A percentile compares a stretch with the other conserved stretches of the same genome.
Evolutionary conservation across 2,888 invertebrate species (phyloP).

Genomic region (Parnassius smintheus): DNA sequence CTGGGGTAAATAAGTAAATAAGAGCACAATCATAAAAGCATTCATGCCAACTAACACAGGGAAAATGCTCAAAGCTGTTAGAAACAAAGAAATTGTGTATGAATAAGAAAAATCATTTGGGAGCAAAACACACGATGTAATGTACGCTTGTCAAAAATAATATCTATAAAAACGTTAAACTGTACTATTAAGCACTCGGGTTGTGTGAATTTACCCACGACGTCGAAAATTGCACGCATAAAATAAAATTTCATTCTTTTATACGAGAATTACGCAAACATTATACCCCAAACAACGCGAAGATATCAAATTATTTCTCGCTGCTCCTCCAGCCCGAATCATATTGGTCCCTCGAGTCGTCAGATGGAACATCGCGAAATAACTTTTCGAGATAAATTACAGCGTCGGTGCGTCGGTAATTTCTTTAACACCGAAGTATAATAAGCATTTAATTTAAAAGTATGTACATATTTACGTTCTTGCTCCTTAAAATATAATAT

Average conservation of each 20-base stretch:
- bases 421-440: slow-evolving; percentile 14
- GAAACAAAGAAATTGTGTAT: too few relatives aligned
- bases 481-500: too few relatives aligned
- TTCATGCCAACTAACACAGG: too few relatives aligned
- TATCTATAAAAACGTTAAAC: too few relatives aligned
- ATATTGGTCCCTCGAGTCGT: slow-evolving; percentile 17
- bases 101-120: too few relatives aligned
- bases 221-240: slow-evolving; percentile 7
- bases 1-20: too few relatives aligned
- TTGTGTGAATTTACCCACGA: slow-evolving; percentile 5
- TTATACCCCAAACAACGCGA: slow-evolving; percentile 21
- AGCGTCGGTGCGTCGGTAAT: slow-evolving; percentile 6
- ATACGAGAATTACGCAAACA: slow-evolving; percentile 23
- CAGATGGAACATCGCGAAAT: slow-evolving; percentile 12
- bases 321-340: slow-evolving; percentile 10
- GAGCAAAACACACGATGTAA: too few relatives aligned
- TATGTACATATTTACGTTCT: too few relatives aligned
- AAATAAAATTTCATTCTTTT: slow-evolving; percentile 18
- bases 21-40: too few relatives aligned
- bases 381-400: slow-evolving; percentile 14
- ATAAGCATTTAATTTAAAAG: slow-evolving; percentile 11
- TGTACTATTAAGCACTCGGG: too few relatives aligned
- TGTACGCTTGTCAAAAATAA: too few relatives aligned
- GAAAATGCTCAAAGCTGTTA: too few relatives aligned
- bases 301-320: slow-evolving; percentile 22